Evolutionary conservation across 2,113 vertebrate genomes (phyloP).

Genomic region (Aptenodytes patagonicus): DNA sequence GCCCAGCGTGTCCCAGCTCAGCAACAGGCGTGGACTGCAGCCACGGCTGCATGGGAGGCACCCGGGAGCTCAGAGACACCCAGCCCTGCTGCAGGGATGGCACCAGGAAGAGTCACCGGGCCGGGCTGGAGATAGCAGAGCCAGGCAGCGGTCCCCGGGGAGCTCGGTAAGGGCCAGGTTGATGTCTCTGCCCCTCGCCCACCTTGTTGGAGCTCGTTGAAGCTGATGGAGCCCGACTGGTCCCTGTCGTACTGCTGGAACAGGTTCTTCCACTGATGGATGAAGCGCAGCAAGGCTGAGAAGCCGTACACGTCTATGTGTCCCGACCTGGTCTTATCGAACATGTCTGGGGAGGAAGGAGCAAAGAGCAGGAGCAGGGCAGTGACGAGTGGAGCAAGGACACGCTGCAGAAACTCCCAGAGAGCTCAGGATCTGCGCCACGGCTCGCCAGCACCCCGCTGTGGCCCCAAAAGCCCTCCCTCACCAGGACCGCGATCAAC

Average conservation of each 20-base stretch:
- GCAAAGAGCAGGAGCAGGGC: not conserved
- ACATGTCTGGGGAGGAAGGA: conserved; percentile 84
- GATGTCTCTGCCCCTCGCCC: not conserved
- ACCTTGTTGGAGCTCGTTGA: conserved; percentile 92
- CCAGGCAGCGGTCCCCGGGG: accelerated
- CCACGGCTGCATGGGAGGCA: not conserved
- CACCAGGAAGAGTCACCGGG: not conserved
- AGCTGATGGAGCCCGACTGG: conserved; percentile 85
- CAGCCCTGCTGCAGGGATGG: accelerated
- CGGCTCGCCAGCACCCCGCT: not conserved
- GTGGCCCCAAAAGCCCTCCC: not conserved
- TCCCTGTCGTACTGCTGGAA: conserved; percentile 95
- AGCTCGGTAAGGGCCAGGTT: accelerated
- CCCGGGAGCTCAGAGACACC: not conserved
- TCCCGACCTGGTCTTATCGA: conserved; percentile 87
- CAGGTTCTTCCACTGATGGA: conserved; percentile 89
- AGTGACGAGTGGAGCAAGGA: not conserved
- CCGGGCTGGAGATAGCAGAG: not conserved
- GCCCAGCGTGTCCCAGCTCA: not conserved
- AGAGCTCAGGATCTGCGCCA: not conserved
- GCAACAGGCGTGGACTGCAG: not conserved
- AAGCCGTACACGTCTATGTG: conserved; percentile 89
- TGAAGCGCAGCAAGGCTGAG: conserved; percentile 87
- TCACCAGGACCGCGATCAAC: accelerated
- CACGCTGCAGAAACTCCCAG: not conserved